Evolutionary conservation across 2,797 vertebrate species (phyloP).

Genomic region (Anguilla marmorata): DNA sequence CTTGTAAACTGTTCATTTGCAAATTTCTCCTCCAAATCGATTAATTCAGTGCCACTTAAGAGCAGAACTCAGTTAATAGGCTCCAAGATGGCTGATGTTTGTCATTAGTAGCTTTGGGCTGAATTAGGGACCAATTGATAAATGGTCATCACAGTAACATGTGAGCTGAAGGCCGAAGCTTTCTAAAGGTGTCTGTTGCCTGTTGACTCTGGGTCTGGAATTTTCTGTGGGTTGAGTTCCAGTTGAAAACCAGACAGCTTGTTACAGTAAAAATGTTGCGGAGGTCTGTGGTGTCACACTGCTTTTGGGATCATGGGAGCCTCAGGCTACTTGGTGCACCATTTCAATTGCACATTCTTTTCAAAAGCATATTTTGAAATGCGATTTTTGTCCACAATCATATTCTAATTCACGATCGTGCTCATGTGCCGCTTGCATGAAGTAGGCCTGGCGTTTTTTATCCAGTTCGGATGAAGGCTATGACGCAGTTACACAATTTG

Average conservation of each 20-base stretch:
- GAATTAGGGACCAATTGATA: neutral
- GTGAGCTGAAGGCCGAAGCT: too few species aligned
- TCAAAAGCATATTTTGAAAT: neutral
- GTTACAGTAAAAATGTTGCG: too few species aligned
- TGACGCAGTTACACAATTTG: too few species aligned
- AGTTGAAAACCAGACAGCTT: neutral
- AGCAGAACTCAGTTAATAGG: neutral
- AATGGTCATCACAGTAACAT: neutral
- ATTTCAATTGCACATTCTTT: neutral
- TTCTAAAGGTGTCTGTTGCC: neutral
- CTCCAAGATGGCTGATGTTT: neutral
- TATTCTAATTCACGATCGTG: neutral
- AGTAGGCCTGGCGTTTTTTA: neutral
- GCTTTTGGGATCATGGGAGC: neutral
- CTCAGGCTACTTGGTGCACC: neutral
- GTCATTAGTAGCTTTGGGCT: neutral
- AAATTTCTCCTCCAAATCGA: neutral
- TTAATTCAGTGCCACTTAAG: neutral
- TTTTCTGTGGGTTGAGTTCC: neutral
- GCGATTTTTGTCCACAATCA: neutral
- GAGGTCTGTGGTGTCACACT: neutral
- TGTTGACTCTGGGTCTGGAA: neutral
- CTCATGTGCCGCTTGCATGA: neutral
- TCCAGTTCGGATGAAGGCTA: neutral
- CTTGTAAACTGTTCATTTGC: neutral